Evolutionary conservation across 2,888 invertebrate species (phyloP), one percentile per base, ranked within the genome.

Genomic region (Amblyjoppa fuscipennis): DNA sequence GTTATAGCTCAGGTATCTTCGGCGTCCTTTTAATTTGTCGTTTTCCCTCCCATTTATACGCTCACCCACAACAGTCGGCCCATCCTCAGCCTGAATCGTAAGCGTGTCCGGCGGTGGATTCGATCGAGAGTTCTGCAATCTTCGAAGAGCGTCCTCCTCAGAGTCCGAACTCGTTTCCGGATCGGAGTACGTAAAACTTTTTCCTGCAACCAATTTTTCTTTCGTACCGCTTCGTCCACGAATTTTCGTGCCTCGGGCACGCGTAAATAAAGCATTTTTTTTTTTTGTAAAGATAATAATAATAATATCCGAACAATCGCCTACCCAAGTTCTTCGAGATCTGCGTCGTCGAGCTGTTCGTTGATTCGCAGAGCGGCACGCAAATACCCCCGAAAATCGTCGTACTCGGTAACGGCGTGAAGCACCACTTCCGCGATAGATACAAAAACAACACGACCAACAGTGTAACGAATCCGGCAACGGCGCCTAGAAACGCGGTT

Each of bases 381-480:
- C 93, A 95, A 93, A 95, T 93, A 93, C 94, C 92, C 89, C 94
- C 92, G 92, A 94, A 92, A 90, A 94, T 91, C n/a, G 94, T 91
- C 71, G 95, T 93, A 74, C 95, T 93, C 56, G 93, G 84, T 66
- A 91, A 94, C 93, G 91, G 94, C 91, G 95, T 95, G 93, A 96
- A 96, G 92, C 97, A 96, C 94, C 97, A 95, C 94, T 96, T 96
- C 92, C 98, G 97, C 93, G 98, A 98, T 89, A 98, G 96, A 95
- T 98, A 98, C 89, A 98, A 95, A 91, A 98, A 96, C 91, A 98
- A 96, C 88, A 98, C 96, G 91, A 98, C 95, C 89, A 98, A 95
- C 85, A 98, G 95, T 31, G 97, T 96, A 79, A 98, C 96, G 93
- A 98, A 96, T 87, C 97, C 98, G 87, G 97, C 97, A 91, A 98